phyloP scores from a whole-genome alignment of 2,797 vertebrate genomes.

The Peromyscus eremicus region DNA sequence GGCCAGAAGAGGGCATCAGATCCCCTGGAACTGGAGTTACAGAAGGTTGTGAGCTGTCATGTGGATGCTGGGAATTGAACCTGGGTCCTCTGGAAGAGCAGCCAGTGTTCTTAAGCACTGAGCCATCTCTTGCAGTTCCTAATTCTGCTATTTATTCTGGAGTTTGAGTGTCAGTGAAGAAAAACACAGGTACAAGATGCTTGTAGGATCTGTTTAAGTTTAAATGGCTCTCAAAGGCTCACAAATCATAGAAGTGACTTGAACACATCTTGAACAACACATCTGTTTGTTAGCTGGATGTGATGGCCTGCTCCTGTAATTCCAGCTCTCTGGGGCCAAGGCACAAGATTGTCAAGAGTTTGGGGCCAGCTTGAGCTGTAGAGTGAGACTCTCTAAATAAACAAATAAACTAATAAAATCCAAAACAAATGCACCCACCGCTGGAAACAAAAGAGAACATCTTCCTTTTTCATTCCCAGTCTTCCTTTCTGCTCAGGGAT shows the following conservation, averaged over 20 bases:
- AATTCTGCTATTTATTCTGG: neutral
- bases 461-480: neutral
- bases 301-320: no score
- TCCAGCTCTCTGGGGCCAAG: neutral
- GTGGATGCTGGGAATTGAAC: neutral
- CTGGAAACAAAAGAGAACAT: neutral
- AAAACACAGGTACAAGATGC: neutral
- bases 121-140: neutral
- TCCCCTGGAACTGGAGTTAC: neutral
- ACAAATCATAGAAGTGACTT: conserved; percentile 49
- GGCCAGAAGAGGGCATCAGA: neutral
- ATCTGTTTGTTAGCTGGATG: neutral
- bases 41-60: neutral
- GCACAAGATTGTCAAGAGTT: neutral
- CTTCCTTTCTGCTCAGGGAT: neutral
- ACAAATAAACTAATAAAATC: neutral
- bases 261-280: conserved; percentile 44
- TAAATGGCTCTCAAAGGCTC: conserved; percentile 53
- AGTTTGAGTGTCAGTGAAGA: neutral
- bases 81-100: neutral
- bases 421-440: neutral
- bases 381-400: neutral
- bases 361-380: neutral
- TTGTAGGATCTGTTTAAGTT: neutral
- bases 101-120: neutral